These are phyloP conservation scores for Carposina sasakii DNA, from an alignment of 1,140 invertebrate species.

Conservation along the genomic window DNA sequence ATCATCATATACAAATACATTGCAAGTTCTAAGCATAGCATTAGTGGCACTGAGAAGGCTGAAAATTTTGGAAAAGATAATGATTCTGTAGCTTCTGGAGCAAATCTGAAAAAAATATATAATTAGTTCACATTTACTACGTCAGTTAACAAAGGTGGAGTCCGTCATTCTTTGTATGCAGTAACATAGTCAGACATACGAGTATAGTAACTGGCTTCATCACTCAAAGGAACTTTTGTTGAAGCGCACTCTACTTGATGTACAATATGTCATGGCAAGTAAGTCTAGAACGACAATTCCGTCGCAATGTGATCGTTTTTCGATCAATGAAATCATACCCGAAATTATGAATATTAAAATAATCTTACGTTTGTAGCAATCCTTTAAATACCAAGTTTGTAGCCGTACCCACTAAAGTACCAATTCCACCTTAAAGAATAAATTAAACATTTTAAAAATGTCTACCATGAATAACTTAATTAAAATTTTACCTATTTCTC, in stretches of 20 bases:
- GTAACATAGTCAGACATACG: too few relatives aligned
- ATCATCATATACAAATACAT: conserved; percentile 33
- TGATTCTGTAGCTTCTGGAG: conserved; percentile 43
- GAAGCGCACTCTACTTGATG: too few relatives aligned
- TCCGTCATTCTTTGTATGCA: too few relatives aligned
- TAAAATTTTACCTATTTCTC: too few relatives aligned
- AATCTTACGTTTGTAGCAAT: conserved; percentile 75
- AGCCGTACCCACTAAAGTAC: conserved; percentile 88
- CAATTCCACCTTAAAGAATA: conserved; percentile 81
- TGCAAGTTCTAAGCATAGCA: conserved; percentile 29
- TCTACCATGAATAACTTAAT: background rate
- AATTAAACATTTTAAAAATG: conserved; percentile 72
- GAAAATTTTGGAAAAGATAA: conserved; percentile 52
- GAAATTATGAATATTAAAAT: conserved; percentile 11
- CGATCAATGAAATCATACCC: too few relatives aligned
- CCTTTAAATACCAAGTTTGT: conserved; percentile 90
- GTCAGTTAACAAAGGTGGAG: too few relatives aligned
- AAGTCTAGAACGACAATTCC: too few relatives aligned
- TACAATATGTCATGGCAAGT: too few relatives aligned
- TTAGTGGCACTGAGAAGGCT: conserved; percentile 42
- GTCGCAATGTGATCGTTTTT: too few relatives aligned
- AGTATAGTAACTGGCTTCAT: too few relatives aligned
- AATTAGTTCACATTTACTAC: too few relatives aligned
- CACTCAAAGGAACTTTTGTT: too few relatives aligned
- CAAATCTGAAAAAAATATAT: conserved; percentile 32